phyloP scores from a whole-genome alignment of 2,888 invertebrate species.

The Epinotia ramella region DNA sequence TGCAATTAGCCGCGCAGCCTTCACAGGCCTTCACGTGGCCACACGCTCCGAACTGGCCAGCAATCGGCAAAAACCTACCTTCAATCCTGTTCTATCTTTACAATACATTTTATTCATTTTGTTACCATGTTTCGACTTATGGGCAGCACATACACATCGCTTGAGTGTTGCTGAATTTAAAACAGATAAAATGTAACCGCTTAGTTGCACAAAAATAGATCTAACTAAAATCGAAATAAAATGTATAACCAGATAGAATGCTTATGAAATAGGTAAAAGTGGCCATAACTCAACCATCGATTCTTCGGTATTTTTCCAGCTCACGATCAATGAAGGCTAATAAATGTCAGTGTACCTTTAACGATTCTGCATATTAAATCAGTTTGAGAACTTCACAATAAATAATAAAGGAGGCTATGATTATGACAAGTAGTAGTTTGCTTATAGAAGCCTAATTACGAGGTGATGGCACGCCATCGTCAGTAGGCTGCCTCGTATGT shows the following conservation, averaged over 20 bases:
- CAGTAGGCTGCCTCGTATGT: conserved; percentile 56
- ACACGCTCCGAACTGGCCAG: conserved; percentile 60
- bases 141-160: conserved; percentile 16
- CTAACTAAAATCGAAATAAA: not conserved
- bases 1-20: conserved; percentile 83
- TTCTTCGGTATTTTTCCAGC: conserved; percentile 20
- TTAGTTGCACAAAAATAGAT: not conserved
- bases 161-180: conserved; percentile 4
- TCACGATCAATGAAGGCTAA: conserved; percentile 57
- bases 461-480: conserved; percentile 61
- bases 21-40: conserved; percentile 78
- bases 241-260: not conserved
- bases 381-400: conserved; percentile 64
- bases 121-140: conserved; percentile 45
- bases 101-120: conserved; percentile 69
- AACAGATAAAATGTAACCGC: conserved; percentile 1
- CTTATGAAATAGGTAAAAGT: not conserved
- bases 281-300: not conserved
- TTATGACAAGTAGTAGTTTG: conserved; percentile 71
- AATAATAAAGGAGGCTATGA: conserved; percentile 70
- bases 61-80: conserved; percentile 71
- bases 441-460: conserved; percentile 73
- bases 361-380: conserved; percentile 76
- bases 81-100: conserved; percentile 81
- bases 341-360: conserved; percentile 63